These are phyloP conservation scores for Carabus problematicus DNA, from an alignment of 2,888 invertebrate genomes.

Conservation along the genomic window DNA sequence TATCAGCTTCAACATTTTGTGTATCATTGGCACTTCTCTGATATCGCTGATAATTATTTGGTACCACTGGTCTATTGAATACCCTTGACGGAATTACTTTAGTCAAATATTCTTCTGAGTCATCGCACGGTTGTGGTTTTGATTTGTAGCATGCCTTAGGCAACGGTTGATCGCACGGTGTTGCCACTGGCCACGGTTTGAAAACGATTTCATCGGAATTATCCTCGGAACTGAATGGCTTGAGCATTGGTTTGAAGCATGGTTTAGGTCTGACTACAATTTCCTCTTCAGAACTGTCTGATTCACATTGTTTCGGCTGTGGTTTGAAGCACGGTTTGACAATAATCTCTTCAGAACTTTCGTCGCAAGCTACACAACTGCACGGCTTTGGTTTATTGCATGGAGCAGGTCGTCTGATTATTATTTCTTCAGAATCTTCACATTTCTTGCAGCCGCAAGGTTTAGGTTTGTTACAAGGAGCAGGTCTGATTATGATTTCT, in stretches of 20 bases:
- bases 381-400: neutral
- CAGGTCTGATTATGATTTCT: too few species aligned
- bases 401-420: neutral
- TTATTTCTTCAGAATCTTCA: too few species aligned
- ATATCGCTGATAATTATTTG: too few species aligned
- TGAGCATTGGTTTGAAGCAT: conserved; percentile 21
- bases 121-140: too few species aligned
- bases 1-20: too few species aligned
- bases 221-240: neutral
- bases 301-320: neutral
- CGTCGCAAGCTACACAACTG: neutral
- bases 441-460: conserved; percentile 5
- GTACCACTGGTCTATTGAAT: too few species aligned
- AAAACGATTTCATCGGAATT: conserved; percentile 8
- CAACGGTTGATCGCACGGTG: too few species aligned
- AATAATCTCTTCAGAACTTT: neutral
- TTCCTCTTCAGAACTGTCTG: conserved; percentile 17
- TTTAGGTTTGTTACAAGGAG: conserved; percentile 4
- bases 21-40: too few species aligned
- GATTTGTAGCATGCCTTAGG: too few species aligned
- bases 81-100: too few species aligned
- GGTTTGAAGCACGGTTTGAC: conserved; percentile 1
- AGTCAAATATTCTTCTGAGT: too few species aligned
- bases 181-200: neutral
- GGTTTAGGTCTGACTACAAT: conserved; percentile 15